Evolutionary conservation across 1,140 invertebrate genomes (phyloP).

Genomic region (Caenorhabditis brenneri): DNA sequence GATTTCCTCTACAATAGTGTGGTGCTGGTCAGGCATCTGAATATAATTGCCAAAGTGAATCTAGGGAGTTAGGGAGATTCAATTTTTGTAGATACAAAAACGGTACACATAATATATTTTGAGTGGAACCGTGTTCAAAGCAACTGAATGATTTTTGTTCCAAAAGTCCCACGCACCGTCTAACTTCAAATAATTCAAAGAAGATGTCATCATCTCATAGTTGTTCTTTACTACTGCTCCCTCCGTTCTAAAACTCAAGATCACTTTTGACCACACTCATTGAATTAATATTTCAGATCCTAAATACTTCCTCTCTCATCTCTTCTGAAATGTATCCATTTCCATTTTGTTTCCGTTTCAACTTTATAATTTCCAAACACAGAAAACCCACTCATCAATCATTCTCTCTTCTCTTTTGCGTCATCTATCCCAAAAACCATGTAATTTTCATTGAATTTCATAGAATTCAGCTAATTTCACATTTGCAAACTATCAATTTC

Average conservation of each 20-base stretch:
- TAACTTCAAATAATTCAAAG: no score
- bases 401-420: background rate
- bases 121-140: no score
- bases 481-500: background rate
- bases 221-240: no score
- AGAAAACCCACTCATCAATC: constrained; percentile 8
- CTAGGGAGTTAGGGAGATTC: no score
- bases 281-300: background rate
- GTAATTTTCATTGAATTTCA: background rate
- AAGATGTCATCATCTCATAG: no score
- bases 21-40: no score
- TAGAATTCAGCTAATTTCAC: background rate
- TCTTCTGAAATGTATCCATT: background rate
- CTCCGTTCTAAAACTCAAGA: background rate
- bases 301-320: background rate
- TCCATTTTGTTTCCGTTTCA: background rate
- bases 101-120: no score
- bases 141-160: no score
- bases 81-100: no score
- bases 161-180: no score
- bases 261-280: background rate
- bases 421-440: background rate
- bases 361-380: background rate
- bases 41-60: no score
- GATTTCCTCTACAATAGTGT: no score